Evolutionary conservation across 1,140 invertebrate genomes (phyloP), one percentile per base, ranked within the genome.

Genomic region (Chironomus striatipennis): DNA sequence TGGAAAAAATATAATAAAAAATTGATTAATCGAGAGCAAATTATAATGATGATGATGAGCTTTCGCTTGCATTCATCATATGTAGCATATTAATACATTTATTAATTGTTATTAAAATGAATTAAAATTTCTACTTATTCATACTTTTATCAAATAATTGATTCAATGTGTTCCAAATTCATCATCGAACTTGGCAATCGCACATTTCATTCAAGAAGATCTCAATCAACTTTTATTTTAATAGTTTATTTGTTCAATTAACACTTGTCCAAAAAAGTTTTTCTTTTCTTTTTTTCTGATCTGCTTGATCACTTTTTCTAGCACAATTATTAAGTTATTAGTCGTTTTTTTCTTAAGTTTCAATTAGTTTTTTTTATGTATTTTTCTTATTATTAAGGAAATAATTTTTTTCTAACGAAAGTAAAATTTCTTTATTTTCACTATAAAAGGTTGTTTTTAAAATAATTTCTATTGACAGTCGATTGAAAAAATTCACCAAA

Each of bases 111-210:
- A 34, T 34, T 34, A 34, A 34, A 34, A 34, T 34, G 1, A 34
- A 34, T 34, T 34, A 2, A 34, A 34, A 34, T 34, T 34, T 34
- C 24, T 34, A 34, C 24, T 34, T 34, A 34, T n/a, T 70, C 65
- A 20, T 70, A 70, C 65, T 70, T 70, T 3, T 70, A 70, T 70
- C 65, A 70, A 70, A 70, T 20, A 8, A 70, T 9, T 21, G 17
- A 21, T 70, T 21, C 20, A 12, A 21, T 70, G 17, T 70, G 65
- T 10, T 70, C 65, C 65, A 70, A 70, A 70, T 70, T 70, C 65
- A 70, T 70, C 6, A 70, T 70, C 10, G 65, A 70, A 70, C 20
- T 70, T 70, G 65, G 18, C 6, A 18, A 70, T 70, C 65, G 65
- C 65, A 70, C 65, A 18, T 70, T 20, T 18, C 65, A 18, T 21